Conservation (phyloP, 2,113 vertebrate genomes). For the Cyprinodon variegatus region DNA sequence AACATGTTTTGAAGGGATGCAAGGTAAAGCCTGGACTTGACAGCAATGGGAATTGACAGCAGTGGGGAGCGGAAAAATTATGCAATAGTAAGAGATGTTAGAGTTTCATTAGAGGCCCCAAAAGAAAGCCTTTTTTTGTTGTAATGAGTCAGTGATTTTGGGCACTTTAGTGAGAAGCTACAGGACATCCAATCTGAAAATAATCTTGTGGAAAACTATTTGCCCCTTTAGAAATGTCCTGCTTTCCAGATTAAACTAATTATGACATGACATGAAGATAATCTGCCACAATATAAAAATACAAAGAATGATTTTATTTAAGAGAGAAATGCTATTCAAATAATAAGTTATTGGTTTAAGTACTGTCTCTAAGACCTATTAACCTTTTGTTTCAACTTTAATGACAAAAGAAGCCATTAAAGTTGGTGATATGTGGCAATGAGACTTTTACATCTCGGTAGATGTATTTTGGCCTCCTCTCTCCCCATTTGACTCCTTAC, state of each 20-base stretch:
- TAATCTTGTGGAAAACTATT: background rate
- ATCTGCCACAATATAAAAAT: background rate
- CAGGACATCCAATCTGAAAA: slow-evolving; percentile 28
- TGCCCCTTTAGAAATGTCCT: background rate
- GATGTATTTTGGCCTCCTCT: background rate
- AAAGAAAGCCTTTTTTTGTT: slow-evolving; percentile 1
- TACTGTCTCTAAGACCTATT: too few relatives aligned
- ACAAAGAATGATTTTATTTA: background rate
- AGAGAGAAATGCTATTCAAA: background rate
- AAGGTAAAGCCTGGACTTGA: background rate
- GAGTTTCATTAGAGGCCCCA: slow-evolving; percentile 1
- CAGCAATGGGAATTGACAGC: background rate
- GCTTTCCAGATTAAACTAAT: background rate
- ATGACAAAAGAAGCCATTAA: background rate
- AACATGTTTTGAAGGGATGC: slow-evolving; percentile 10
- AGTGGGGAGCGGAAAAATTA: slow-evolving; percentile 4
- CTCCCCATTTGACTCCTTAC: background rate
- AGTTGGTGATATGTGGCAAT: background rate
- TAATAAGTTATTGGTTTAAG: background rate
- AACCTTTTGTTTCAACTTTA: too few relatives aligned
- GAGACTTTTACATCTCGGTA: background rate
- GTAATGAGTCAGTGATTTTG: slow-evolving; percentile 14
- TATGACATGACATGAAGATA: background rate
- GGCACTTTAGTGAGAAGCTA: slow-evolving; percentile 23
- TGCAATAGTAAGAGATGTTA: background rate